Percentiles rank a stretch among this genome's conserved stretches.
These are phyloP conservation scores for Gadopsis marmoratus DNA, from an alignment of 2,797 vertebrate species.

Conservation along the genomic window DNA sequence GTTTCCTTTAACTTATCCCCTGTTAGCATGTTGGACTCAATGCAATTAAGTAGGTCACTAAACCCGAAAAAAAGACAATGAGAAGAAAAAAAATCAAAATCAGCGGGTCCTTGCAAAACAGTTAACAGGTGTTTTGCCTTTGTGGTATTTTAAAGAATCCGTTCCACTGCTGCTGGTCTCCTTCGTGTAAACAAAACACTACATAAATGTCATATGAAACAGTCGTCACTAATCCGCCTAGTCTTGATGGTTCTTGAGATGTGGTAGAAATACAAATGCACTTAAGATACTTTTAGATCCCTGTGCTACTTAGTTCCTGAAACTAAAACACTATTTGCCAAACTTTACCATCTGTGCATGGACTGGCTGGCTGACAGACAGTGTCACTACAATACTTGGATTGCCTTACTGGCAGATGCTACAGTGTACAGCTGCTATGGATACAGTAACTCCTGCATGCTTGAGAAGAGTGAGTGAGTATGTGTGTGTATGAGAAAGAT, in stretches of 20 bases:
- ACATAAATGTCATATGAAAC: neutral
- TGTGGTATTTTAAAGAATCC: neutral
- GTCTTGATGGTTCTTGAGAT: neutral
- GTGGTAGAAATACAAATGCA: conserved; percentile 1
- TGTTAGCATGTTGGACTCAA: neutral
- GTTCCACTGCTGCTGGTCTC: neutral
- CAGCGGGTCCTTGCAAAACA: neutral
- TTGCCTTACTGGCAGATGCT: conserved; percentile 12
- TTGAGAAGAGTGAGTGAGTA: conserved; percentile 7
- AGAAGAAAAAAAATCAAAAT: neutral
- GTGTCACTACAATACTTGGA: neutral
- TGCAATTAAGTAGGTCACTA: neutral
- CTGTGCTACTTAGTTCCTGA: neutral
- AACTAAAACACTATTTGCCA: neutral
- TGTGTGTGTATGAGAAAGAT: conserved; percentile 10
- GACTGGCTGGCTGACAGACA: neutral
- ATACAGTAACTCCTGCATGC: conserved; percentile 31
- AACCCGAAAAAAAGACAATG: neutral
- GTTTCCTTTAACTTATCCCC: neutral
- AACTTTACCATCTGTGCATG: conserved; percentile 17
- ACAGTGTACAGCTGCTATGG: conserved; percentile 24
- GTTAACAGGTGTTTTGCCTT: neutral
- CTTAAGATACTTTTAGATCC: neutral
- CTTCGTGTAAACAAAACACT: neutral
- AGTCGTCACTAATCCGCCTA: neutral